These are phyloP conservation scores for Thalassarche chlororhynchos DNA, from an alignment of 2,113 vertebrate species.

Conservation along the genomic window DNA sequence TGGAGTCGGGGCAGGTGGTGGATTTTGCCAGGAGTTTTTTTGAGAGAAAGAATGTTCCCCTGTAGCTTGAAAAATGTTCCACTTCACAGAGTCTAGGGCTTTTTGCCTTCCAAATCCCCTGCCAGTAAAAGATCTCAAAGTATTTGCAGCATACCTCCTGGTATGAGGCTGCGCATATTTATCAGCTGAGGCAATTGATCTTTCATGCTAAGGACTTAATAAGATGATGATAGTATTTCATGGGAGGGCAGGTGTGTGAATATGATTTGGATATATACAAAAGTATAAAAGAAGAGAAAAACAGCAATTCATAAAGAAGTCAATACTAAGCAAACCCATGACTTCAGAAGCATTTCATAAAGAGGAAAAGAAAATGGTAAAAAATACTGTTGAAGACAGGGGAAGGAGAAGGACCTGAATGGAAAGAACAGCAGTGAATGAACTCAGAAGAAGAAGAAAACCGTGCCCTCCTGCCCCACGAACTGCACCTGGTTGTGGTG, in stretches of 20 bases:
- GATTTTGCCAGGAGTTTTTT: background rate
- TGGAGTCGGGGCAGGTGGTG: fast-evolving
- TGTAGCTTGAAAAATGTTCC: background rate
- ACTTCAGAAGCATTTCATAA: background rate
- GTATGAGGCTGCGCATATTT: background rate
- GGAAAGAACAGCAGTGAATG: background rate
- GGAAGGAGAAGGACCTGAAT: background rate
- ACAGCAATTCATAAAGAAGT: background rate
- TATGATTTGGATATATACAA: background rate
- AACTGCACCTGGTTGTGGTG: background rate
- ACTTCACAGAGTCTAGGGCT: background rate
- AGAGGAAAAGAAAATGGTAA: background rate
- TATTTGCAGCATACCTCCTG: background rate
- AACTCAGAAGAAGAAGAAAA: background rate
- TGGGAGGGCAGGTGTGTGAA: background rate
- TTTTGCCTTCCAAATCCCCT: background rate
- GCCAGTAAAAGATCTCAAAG: background rate
- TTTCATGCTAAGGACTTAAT: background rate
- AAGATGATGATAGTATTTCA: background rate
- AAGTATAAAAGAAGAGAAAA: background rate
- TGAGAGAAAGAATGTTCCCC: background rate
- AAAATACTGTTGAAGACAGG: background rate
- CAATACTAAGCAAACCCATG: background rate
- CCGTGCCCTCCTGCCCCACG: fast-evolving
- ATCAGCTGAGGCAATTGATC: background rate